Conservation (phyloP, 2,888 invertebrate genomes). For the Amphipoea oculea region DNA sequence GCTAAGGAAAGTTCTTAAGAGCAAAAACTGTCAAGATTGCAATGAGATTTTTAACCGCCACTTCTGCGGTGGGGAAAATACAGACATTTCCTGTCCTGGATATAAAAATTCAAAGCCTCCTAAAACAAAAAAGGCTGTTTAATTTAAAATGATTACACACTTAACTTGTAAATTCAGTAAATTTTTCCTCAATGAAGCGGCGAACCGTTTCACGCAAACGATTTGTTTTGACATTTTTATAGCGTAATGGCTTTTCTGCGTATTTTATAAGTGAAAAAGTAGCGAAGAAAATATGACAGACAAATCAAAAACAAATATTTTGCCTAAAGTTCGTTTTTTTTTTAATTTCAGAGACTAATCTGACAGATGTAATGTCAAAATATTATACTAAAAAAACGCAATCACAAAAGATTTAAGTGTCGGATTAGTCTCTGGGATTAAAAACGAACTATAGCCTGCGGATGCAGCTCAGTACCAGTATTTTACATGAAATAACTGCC, state of each 20-base stretch:
- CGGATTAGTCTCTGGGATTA: too few relatives aligned
- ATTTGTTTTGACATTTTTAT: slow-evolving; percentile 16
- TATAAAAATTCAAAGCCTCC: not conserved
- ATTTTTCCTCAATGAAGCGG: slow-evolving; percentile 22
- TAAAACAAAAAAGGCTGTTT: not conserved
- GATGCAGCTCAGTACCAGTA: not conserved
- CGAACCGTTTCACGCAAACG: slow-evolving; percentile 16
- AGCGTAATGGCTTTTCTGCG: not conserved
- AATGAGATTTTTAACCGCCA: not conserved
- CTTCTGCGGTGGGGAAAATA: too few relatives aligned
- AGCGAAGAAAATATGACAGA: not conserved
- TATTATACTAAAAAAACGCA: too few relatives aligned
- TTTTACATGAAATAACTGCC: not conserved
- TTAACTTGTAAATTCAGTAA: slow-evolving; percentile 1
- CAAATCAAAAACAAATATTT: not conserved
- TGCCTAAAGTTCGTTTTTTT: too few relatives aligned
- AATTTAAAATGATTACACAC: slow-evolving; percentile 36
- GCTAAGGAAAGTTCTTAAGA: not conserved
- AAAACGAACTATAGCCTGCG: too few relatives aligned
- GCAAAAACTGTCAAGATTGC: not conserved
- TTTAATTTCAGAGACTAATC: too few relatives aligned
- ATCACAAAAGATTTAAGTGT: too few relatives aligned
- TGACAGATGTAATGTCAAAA: too few relatives aligned
- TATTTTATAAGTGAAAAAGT: not conserved
- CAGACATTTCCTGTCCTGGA: not conserved